phyloP scores from a whole-genome alignment of 1,140 invertebrate species.

The Triops longicaudatus region DNA sequence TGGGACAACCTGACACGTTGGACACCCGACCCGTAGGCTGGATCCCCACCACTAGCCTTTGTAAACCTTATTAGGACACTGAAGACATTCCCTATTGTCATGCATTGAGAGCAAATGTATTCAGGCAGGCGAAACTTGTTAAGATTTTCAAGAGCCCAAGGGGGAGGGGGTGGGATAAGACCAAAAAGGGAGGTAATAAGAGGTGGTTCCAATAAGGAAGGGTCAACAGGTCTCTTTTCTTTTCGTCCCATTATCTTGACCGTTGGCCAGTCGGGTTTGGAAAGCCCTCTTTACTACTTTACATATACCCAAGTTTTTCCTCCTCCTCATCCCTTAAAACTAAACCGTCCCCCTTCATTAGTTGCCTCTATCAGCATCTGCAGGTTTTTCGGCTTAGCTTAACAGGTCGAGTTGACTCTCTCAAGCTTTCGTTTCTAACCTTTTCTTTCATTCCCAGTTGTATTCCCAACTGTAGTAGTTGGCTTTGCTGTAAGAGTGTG shows the following conservation, averaged over 20 bases:
- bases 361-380: constrained; percentile 2
- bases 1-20: neutral
- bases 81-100: constrained; percentile 8
- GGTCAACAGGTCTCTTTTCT: neutral
- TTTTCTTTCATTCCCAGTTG: neutral
- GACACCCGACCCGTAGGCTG: constrained; percentile 13
- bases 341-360: constrained; percentile 10
- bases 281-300: neutral
- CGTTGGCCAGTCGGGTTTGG: neutral
- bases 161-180: neutral
- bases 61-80: neutral
- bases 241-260: constrained; percentile 2
- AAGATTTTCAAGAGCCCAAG: neutral
- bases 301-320: neutral
- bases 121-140: constrained; percentile 13
- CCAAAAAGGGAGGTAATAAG: neutral
- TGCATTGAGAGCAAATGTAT: constrained; percentile 8
- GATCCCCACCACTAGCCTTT: neutral
- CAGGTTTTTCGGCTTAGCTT: constrained; percentile 14
- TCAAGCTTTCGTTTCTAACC: neutral
- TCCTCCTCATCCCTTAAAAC: neutral
- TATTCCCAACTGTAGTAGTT: constrained; percentile 7
- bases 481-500: neutral
- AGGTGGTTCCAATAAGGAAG: constrained; percentile 2
- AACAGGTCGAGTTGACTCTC: neutral